Evolutionary conservation across 2,888 invertebrate genomes (phyloP).

Genomic region (Bombylius major): DNA sequence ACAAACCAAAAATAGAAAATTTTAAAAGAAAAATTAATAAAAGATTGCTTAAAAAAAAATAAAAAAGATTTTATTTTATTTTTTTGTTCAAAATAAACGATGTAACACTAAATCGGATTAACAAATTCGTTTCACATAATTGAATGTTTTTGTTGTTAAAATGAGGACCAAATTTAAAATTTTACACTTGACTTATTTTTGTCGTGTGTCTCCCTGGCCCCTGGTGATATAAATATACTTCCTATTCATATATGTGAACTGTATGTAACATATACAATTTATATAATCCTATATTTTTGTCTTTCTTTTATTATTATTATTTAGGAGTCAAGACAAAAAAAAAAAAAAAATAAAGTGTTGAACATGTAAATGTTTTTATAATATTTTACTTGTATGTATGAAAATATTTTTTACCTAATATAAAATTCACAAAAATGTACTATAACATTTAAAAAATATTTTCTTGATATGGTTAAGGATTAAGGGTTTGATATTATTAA

Average conservation of each 20-base stretch:
- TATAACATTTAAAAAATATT: too few species aligned
- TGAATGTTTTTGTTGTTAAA: conserved; percentile 32
- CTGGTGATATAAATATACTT: background rate
- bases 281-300: too few species aligned
- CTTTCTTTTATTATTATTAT: too few species aligned
- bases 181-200: conserved; percentile 36
- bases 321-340: too few species aligned
- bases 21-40: too few species aligned
- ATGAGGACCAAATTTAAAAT: conserved; percentile 38
- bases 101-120: conserved; percentile 34
- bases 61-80: background rate
- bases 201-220: conserved; percentile 13
- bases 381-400: too few species aligned
- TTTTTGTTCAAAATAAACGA: conserved; percentile 7
- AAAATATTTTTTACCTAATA: too few species aligned
- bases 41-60: background rate
- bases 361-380: too few species aligned
- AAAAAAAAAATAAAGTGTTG: too few species aligned
- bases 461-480: background rate
- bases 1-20: background rate
- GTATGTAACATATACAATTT: too few species aligned
- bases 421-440: too few species aligned
- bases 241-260: too few species aligned
- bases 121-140: conserved; percentile 35
- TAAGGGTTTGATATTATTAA: background rate